Base-by-base conservation (phyloP, 2,113 vertebrate genomes). In the Gymnobelideus leadbeateri region DNA sequence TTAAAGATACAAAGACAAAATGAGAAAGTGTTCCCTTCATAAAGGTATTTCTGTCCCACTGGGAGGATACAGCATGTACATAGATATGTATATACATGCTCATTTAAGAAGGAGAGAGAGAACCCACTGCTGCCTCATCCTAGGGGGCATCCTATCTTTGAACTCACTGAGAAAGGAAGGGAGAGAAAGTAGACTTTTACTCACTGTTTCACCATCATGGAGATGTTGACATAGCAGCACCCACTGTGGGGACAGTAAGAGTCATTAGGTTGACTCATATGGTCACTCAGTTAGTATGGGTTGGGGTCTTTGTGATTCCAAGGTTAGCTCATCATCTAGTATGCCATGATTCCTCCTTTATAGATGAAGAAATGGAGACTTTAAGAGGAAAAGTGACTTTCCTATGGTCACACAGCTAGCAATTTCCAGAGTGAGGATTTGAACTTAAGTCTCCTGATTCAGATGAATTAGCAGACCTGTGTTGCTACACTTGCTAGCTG, bases 11-110 rank as follows among this genome's bases (percentile, higher is more conserved):
- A 77, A 31, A 43, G 37, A 43, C 14, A 43, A 77, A 77, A 77
- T 77, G 68, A 68, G 16, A 68, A 37, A 77, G 14, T n/a, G 37
- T 77, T n/a, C 16, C 37, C 8, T 14, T 19, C 37, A 19, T n/a
- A 37, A n/a, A 77, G 61, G 31, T 14, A 77, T 19, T 77, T 61
- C 37, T 37, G 61, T n/a, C 57, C 97, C 95, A 91, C 96, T 95
- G 96, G 97, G 95, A 93, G 94, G 97, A 97, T 94, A 43, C 94
- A 96, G 91, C 53, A 93, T 93, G 95, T 54, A 53, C 95, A 95
- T 97, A 96, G 95, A 95, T 68, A 93, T 89, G 96, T 93, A 37
- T 31, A 31, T 12, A 37, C 57, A 37, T 68, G 61, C 37, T 68
- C n/a, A 77, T n/a, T 77, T 77, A 77, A 77, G 68, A n/a, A 16